Base-by-base conservation (phyloP, 1,140 invertebrate genomes). In the Rhagoletis zephyria region DNA sequence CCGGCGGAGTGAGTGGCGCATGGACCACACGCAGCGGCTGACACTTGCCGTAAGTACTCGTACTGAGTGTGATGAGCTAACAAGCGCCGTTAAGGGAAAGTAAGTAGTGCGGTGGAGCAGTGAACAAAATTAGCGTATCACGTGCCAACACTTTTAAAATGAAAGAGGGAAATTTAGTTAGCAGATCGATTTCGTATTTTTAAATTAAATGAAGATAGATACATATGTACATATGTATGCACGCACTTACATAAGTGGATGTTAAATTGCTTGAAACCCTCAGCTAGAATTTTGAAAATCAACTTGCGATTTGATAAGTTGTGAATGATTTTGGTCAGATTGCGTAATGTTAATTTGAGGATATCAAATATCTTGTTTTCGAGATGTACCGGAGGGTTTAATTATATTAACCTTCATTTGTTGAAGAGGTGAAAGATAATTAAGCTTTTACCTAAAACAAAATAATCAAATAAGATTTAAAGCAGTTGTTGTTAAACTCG, bases 121-220 rank as follows among this genome's bases (percentile, higher is more conserved):
- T 4, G 56, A 81, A 87, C 16, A 90, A 90, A 92, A 92, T 92
- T 92, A 92, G 91, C 91, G 91, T 91, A 92, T 92, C 91, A 92
- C 91, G 91, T 92, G 91, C 85, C 85, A 85, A 81, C 74, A 81
- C 19, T 81, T 81, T 51, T 19, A n/a, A 30, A 7, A 2, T 81
- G 74, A 56, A 42, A 19, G 16, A 59, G 74, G 74, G 48, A 16
- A 16, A n/a, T 3, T 74, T 74, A 81, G 51, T 81, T 51, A 16
- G 74, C 48, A 30, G 48, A 81, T 81, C 74, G 48, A 81, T 81
- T 81, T 81, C 74, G 19, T 5, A 14, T 56, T 56, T 56, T 81
- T 19, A 51, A 81, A 77, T 48, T 51, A 30, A 16, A 63, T 14
- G 16, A 16, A 63, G 4, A 63, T 63, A 14, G 9, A 16, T 63